Evolutionary conservation across 2,113 vertebrate genomes (phyloP).

Genomic region (Tetraodon nigroviridis): DNA sequence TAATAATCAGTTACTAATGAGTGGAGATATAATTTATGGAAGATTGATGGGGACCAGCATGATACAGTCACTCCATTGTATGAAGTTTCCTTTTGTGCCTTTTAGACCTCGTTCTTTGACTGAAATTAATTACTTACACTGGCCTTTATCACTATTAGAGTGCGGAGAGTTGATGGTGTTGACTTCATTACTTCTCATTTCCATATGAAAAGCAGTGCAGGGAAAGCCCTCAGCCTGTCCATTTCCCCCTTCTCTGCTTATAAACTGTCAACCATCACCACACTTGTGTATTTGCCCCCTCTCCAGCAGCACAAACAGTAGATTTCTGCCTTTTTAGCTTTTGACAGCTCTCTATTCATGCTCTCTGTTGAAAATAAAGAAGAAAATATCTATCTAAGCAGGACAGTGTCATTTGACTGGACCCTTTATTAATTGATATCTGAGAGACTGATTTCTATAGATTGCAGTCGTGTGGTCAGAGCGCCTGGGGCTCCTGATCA

Average conservation of each 20-base stretch:
- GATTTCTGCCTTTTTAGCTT: constrained; percentile 33
- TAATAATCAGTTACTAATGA: not conserved
- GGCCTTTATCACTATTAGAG: constrained; percentile 55
- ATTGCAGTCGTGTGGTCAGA: constrained; percentile 45
- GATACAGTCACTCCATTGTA: constrained; percentile 25
- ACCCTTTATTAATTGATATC: constrained; percentile 49
- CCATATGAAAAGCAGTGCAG: constrained; percentile 48
- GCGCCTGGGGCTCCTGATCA: constrained; percentile 49
- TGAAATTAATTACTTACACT: constrained; percentile 53
- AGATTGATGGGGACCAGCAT: constrained; percentile 32
- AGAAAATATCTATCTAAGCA: constrained; percentile 35
- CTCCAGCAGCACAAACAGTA: constrained; percentile 38
- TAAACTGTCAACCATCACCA: constrained; percentile 19
- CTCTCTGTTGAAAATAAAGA: constrained; percentile 43
- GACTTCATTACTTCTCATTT: constrained; percentile 66
- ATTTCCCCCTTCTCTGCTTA: constrained; percentile 46
- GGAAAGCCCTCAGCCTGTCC: constrained; percentile 54
- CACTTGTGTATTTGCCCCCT: not conserved
- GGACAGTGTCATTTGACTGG: constrained; percentile 25
- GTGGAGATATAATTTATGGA: constrained; percentile 11
- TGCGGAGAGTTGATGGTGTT: constrained; percentile 48
- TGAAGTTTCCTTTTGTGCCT: too few species aligned
- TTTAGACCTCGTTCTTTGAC: constrained; percentile 36
- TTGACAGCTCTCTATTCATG: constrained; percentile 37
- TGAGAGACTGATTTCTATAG: constrained; percentile 52